These are phyloP conservation scores for Umimayanthus kanabou DNA, from an alignment of 92 coral and sea anemone species.

Conservation along the genomic window DNA sequence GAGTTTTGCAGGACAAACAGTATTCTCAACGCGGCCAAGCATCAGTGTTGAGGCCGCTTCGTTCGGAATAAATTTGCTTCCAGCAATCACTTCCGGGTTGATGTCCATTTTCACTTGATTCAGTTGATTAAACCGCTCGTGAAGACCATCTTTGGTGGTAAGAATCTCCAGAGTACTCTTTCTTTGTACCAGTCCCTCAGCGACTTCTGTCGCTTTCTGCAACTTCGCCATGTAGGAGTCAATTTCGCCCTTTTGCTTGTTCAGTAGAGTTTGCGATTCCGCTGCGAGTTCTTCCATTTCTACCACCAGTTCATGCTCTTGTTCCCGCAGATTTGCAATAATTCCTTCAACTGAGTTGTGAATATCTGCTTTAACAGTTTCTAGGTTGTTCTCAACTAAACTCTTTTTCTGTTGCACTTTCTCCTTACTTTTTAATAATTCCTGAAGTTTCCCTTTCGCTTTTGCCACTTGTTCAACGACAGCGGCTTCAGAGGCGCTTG, in stretches of 20 bases:
- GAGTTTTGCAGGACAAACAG: too few species aligned
- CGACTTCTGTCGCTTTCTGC: neutral
- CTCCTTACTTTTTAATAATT: neutral
- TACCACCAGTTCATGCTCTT: neutral
- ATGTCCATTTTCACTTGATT: neutral
- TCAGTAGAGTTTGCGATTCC: neutral
- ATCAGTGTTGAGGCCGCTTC: neutral
- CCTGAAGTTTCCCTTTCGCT: neutral
- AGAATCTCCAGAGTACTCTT: neutral
- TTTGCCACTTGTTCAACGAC: neutral
- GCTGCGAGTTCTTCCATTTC: neutral
- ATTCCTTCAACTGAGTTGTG: neutral
- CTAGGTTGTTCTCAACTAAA: neutral
- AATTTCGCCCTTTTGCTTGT: neutral
- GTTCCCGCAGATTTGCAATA: neutral
- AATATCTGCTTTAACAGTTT: neutral
- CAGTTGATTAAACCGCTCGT: neutral
- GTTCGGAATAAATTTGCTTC: neutral
- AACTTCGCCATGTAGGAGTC: neutral
- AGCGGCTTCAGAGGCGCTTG: neutral
- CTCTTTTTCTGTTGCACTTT: neutral
- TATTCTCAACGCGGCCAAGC: neutral
- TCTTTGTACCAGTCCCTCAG: neutral
- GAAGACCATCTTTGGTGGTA: neutral
- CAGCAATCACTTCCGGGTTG: slow-evolving; percentile 1